phyloP scores from a whole-genome alignment of 2,888 invertebrate genomes.

The Tenthredo scrophulariae region DNA sequence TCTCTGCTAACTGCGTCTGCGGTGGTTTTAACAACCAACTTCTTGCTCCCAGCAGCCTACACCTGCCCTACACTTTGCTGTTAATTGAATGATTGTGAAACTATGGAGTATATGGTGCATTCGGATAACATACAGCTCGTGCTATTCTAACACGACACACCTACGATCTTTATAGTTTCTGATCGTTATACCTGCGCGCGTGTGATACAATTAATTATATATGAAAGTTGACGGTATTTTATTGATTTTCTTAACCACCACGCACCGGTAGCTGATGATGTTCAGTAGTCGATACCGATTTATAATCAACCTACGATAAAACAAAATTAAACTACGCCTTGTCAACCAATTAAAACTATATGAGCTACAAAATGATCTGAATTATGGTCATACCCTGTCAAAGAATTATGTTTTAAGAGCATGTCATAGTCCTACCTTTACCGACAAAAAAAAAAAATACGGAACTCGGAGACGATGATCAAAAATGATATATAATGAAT shows the following conservation, averaged over 20 bases:
- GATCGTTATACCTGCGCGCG: neutral
- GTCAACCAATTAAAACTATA: conserved; percentile 20
- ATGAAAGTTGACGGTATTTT: conserved; percentile 21
- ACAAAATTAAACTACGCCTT: conserved; percentile 2
- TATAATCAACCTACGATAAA: neutral
- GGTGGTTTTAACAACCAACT: conserved; percentile 21
- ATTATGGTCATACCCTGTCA: neutral
- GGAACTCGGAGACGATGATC: too few relatives aligned
- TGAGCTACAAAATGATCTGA: neutral
- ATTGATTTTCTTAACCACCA: conserved; percentile 20
- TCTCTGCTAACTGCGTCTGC: conserved; percentile 10
- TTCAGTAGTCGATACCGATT: conserved; percentile 1
- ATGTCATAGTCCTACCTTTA: too few relatives aligned
- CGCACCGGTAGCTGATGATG: neutral
- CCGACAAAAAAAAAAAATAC: too few relatives aligned
- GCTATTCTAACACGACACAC: conserved; percentile 51
- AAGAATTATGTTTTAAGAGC: neutral
- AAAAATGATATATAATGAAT: too few relatives aligned
- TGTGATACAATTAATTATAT: conserved; percentile 26
- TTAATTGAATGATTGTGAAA: conserved; percentile 53
- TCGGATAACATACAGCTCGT: conserved; percentile 34
- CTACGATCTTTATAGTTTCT: conserved; percentile 28
- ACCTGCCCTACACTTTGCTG: conserved; percentile 35
- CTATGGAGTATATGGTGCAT: conserved; percentile 32
- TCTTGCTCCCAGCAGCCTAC: conserved; percentile 37